Conservation (phyloP, 2,888 invertebrate species). For the Epinotia bilunana region DNA sequence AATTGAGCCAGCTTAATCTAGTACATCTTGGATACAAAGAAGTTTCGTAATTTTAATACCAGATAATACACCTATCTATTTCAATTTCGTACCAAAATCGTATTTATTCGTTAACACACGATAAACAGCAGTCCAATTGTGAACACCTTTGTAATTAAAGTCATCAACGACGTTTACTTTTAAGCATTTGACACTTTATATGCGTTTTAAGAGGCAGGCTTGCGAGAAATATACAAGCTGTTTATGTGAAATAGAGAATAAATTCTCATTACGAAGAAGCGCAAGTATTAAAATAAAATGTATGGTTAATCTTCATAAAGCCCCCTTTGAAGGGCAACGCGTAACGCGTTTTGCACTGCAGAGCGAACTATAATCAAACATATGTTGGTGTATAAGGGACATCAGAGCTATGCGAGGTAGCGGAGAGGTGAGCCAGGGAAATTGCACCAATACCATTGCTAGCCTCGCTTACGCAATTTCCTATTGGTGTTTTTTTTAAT, state of each 20-base stretch:
- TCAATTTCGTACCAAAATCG: constrained; percentile 42
- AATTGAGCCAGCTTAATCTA: constrained; percentile 3
- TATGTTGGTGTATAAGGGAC: too few species aligned
- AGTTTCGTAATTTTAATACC: constrained; percentile 31
- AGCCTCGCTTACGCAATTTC: too few species aligned
- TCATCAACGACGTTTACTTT: constrained; percentile 29
- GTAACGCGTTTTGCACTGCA: too few species aligned
- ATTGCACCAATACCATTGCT: too few species aligned
- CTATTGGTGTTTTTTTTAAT: too few species aligned
- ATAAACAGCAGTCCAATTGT: constrained; percentile 40
- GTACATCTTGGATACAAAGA: not conserved
- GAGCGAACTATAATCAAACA: too few species aligned
- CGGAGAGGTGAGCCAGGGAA: too few species aligned
- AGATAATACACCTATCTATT: constrained; percentile 42
- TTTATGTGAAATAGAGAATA: not conserved
- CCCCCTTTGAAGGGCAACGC: too few species aligned
- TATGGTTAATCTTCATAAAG: too few species aligned
- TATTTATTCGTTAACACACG: constrained; percentile 37
- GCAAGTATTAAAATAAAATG: not conserved
- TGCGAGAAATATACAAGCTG: not conserved
- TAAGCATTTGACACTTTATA: constrained; percentile 33
- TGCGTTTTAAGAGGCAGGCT: constrained; percentile 27
- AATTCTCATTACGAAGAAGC: not conserved
- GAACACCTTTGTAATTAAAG: constrained; percentile 39
- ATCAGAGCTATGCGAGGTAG: too few species aligned